A percentile compares a stretch with the other conserved stretches of the same genome.
Conservation (phyloP, 2,888 invertebrate genomes). For the Elaeidobius kamerunicus region DNA sequence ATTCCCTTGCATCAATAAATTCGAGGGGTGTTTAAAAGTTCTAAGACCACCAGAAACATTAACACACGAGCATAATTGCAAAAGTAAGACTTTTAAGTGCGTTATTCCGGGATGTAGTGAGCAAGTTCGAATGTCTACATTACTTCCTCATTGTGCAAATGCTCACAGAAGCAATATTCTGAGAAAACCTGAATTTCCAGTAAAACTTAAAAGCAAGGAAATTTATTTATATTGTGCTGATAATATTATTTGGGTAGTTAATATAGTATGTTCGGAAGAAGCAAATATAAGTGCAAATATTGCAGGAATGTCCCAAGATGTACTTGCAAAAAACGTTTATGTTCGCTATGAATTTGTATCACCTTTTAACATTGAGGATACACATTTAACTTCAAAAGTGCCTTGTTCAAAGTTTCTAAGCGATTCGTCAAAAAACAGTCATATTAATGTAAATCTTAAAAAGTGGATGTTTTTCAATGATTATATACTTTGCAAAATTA, state of each 20-base stretch:
- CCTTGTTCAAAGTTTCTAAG: neutral
- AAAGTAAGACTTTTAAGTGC: neutral
- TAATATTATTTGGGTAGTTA: neutral
- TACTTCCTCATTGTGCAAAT: neutral
- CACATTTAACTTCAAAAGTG: neutral
- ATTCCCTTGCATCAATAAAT: neutral
- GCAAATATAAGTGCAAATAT: neutral
- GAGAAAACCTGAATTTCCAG: neutral
- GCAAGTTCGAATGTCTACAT: neutral
- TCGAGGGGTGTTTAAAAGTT: neutral
- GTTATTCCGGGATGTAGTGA: neutral
- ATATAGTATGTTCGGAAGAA: neutral
- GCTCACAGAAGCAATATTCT: neutral
- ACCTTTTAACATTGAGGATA: neutral
- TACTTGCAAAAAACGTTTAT: neutral
- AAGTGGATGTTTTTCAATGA: neutral
- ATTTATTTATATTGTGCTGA: neutral
- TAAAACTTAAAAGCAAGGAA: neutral
- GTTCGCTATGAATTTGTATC: neutral
- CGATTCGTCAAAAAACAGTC: neutral
- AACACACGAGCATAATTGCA: neutral
- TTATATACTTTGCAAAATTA: neutral
- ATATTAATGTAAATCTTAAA: neutral
- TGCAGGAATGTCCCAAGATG: neutral
- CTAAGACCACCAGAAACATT: neutral